A percentile compares a stretch with the other conserved stretches of the same genome.
Conservation (phyloP, 2,797 vertebrate genomes). For the Mallotus villosus region DNA sequence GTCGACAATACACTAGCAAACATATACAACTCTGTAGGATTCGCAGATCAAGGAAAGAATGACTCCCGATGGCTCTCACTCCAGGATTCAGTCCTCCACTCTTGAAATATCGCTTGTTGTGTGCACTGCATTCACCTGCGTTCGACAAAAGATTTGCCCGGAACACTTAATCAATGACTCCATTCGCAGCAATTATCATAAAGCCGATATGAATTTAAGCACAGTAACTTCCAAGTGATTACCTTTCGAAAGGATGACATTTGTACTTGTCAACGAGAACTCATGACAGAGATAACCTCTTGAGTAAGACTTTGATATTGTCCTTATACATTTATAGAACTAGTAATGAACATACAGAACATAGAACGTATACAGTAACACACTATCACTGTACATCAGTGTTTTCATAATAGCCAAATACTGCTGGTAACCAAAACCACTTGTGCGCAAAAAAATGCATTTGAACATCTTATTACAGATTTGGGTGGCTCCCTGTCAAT, state of each 20-base stretch:
- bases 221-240: conserved; percentile 47
- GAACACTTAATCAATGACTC: conserved; percentile 23
- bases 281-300: conserved; percentile 20
- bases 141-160: conserved; percentile 6
- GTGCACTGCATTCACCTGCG: conserved; percentile 5
- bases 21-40: background rate
- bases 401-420: conserved; percentile 63
- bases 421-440: conserved; percentile 71
- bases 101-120: conserved; percentile 20
- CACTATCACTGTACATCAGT: conserved; percentile 40
- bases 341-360: conserved; percentile 23
- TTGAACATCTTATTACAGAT: conserved; percentile 29
- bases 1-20: background rate
- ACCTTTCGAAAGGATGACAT: conserved; percentile 29
- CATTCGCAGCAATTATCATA: conserved; percentile 25
- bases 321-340: conserved; percentile 25
- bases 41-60: background rate
- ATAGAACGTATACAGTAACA: background rate
- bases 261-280: conserved; percentile 30
- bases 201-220: conserved; percentile 48
- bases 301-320: conserved; percentile 11
- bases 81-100: background rate
- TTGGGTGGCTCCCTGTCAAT: conserved; percentile 33
- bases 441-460: conserved; percentile 34
- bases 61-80: background rate